phyloP scores from a whole-genome alignment of 2,113 vertebrate genomes.

The Cettia cetti region DNA sequence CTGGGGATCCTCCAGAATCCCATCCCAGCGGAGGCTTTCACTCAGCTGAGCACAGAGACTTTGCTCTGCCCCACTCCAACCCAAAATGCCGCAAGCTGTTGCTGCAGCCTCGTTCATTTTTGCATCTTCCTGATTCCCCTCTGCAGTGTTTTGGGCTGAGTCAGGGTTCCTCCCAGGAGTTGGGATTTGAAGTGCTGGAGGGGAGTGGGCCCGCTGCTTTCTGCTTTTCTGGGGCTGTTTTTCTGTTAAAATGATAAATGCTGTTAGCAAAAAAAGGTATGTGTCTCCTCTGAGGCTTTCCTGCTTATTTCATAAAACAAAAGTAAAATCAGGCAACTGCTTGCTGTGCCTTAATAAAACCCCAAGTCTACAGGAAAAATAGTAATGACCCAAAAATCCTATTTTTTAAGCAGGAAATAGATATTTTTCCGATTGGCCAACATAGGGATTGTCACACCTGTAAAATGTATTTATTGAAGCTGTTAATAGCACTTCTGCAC shows the following conservation, averaged over 20 bases:
- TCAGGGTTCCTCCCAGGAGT: not conserved
- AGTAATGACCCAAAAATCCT: not conserved
- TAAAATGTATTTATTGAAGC: not conserved
- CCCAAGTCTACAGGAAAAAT: not conserved
- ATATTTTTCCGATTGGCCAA: not conserved
- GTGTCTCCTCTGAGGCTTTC: not conserved
- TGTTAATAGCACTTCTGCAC: not conserved
- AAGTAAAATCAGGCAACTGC: not conserved
- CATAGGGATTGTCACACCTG: not conserved
- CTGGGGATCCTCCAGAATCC: constrained; percentile 75
- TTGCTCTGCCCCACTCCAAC: not conserved
- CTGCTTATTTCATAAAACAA: not conserved
- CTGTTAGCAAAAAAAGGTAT: not conserved
- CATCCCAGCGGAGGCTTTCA: constrained; percentile 85
- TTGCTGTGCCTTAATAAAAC: not conserved
- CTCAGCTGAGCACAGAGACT: constrained; percentile 37
- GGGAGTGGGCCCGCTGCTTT: not conserved
- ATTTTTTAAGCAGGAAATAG: not conserved
- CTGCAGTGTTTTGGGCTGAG: not conserved
- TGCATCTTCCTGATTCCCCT: not conserved
- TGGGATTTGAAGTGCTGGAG: not conserved
- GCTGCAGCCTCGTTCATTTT: not conserved
- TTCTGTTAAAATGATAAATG: constrained; percentile 55
- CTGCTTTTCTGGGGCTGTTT: constrained; percentile 42
- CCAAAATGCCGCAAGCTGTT: not conserved